These are phyloP conservation scores for Microtus ochrogaster DNA, from an alignment of 2,113 vertebrate species.

Conservation along the genomic window DNA sequence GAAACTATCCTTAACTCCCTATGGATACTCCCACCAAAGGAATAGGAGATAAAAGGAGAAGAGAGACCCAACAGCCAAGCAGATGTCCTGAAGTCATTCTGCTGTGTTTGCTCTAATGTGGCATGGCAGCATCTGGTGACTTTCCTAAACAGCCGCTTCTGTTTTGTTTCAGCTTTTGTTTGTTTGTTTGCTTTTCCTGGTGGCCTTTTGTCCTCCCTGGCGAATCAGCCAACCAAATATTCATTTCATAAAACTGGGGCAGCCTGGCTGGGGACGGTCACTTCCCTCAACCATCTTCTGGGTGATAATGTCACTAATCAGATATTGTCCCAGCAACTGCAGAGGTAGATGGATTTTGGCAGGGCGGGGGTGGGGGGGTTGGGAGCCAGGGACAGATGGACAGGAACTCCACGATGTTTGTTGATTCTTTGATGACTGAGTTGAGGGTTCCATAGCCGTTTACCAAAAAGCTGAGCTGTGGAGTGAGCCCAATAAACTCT, in stretches of 20 bases:
- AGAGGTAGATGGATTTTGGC: conserved; percentile 64
- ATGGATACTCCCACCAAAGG: neutral
- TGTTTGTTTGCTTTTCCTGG: neutral
- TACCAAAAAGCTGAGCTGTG: conserved; percentile 48
- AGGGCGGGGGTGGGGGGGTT: neutral
- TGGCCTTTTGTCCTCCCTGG: neutral
- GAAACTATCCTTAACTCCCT: neutral
- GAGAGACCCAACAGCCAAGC: neutral
- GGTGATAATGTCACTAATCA: conserved; percentile 79
- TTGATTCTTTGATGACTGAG: conserved; percentile 3
- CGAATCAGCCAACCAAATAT: conserved; percentile 78
- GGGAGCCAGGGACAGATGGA: neutral
- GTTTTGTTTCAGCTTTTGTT: neutral
- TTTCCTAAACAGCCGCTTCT: conserved; percentile 66
- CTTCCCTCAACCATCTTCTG: conserved; percentile 75
- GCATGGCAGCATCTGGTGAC: conserved; percentile 68
- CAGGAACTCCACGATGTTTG: neutral
- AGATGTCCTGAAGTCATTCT: neutral
- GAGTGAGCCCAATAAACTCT: conserved; percentile 78
- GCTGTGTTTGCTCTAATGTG: neutral
- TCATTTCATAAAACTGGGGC: conserved; percentile 84
- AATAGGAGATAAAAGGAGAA: neutral
- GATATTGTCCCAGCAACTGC: conserved; percentile 66
- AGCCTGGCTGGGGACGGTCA: conserved; percentile 79
- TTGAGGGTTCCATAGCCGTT: neutral